Percentiles rank a stretch among this genome's conserved stretches.
phyloP scores from a whole-genome alignment of 1,140 invertebrate species.

The Danaus plexippus region DNA sequence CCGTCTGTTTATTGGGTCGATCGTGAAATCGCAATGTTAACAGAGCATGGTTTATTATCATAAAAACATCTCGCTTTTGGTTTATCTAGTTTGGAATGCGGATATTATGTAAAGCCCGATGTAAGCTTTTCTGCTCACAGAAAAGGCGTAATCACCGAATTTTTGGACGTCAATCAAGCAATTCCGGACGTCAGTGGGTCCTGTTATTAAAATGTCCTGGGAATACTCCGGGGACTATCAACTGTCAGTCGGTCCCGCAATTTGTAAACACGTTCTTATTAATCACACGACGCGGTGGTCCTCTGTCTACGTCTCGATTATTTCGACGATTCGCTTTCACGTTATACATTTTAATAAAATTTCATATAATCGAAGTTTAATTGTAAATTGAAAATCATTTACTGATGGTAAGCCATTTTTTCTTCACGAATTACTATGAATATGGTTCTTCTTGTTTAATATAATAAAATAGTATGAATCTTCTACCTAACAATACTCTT shows the following conservation, averaged over 20 bases:
- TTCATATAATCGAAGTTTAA: no score
- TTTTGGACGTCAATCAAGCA: conserved; percentile 29
- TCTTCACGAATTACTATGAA: no score
- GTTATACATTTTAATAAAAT: no score
- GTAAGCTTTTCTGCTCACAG: no score
- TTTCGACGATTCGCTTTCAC: conserved; percentile 29
- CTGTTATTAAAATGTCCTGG: conserved; percentile 43
- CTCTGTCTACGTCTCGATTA: conserved; percentile 15
- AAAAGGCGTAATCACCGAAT: conserved; percentile 9
- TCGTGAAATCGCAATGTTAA: conserved; percentile 55
- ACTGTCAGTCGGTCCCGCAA: conserved; percentile 32
- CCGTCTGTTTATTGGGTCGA: conserved; percentile 55
- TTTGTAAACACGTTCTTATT: conserved; percentile 41
- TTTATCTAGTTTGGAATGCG: conserved; percentile 5
- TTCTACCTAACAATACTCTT: no score
- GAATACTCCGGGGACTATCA: conserved; percentile 30
- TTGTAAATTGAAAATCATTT: no score
- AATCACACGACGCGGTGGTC: conserved; percentile 37
- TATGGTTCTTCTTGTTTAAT: no score
- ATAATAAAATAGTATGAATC: no score
- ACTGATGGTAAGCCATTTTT: no score
- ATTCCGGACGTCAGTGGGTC: conserved; percentile 20
- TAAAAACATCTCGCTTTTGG: conserved; percentile 26
- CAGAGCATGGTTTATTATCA: conserved; percentile 49
- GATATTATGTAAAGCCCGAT: not conserved